phyloP scores from a whole-genome alignment of 2,113 vertebrate species.

The Ophiodon elongatus region DNA sequence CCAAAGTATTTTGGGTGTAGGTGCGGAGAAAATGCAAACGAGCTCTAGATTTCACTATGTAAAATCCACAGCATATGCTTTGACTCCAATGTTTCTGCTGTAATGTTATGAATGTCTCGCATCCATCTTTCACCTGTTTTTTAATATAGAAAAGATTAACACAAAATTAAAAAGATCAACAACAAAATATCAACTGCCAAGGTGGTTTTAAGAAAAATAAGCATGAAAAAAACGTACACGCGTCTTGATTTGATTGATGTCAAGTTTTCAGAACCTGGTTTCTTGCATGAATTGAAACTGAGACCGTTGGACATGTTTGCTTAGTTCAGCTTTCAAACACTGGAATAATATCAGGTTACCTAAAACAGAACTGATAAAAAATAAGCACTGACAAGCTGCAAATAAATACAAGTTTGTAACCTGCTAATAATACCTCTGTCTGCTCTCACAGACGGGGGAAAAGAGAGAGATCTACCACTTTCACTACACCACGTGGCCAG shows the following conservation, averaged over 20 bases:
- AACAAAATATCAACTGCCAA: neutral
- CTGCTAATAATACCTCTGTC: neutral
- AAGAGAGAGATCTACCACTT: conserved; percentile 95
- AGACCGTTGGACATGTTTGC: conserved; percentile 33
- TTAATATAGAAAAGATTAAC: neutral
- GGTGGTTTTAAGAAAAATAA: neutral
- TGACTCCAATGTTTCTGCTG: neutral
- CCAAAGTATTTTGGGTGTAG: neutral
- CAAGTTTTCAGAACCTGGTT: neutral
- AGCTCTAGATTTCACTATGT: neutral
- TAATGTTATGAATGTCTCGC: neutral
- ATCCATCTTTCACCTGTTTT: neutral
- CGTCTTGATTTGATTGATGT: neutral
- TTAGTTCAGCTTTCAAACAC: neutral
- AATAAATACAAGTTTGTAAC: neutral
- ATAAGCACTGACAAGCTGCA: neutral
- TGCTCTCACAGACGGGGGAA: conserved; percentile 89
- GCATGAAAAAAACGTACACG: neutral
- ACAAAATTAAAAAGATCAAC: neutral
- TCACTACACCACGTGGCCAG: conserved; percentile 99
- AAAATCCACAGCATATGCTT: neutral
- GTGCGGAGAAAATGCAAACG: neutral
- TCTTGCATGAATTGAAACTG: conserved; percentile 27
- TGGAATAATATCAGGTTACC: neutral
- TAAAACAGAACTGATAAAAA: neutral